Conservation (phyloP, 2,113 vertebrate species). For the Dipodomys stephensi region DNA sequence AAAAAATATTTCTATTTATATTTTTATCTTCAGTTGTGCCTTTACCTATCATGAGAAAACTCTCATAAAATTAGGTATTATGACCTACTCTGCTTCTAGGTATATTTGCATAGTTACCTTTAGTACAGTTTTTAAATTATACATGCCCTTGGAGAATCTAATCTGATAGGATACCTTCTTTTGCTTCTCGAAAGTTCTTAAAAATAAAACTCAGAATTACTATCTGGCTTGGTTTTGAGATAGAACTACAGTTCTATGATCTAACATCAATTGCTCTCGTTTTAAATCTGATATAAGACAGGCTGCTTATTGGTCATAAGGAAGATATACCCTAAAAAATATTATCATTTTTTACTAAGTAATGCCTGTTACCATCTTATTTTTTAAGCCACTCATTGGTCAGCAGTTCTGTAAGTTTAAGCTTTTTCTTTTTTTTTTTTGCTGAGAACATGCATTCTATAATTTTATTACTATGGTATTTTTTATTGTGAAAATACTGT, state of each 20-base stretch:
- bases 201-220: slow-evolving; percentile 13
- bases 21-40: slow-evolving; percentile 2
- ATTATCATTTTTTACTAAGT: not conserved
- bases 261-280: not conserved
- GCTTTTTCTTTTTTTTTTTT: not conserved
- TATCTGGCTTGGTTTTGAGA: not conserved
- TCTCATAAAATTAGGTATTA: not conserved
- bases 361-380: not conserved
- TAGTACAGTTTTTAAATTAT: slow-evolving; percentile 23
- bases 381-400: not conserved
- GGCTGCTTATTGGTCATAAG: not conserved
- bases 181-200: not conserved
- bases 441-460: no score
- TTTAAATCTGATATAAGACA: not conserved
- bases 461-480: no score
- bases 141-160: not conserved
- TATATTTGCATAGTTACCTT: not conserved
- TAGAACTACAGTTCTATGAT: not conserved
- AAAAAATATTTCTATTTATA: not conserved
- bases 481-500: no score
- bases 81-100: not conserved
- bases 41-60: not conserved
- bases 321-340: not conserved
- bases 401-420: slow-evolving; percentile 20
- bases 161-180: slow-evolving; percentile 1